Base-by-base conservation (phyloP, 2,888 invertebrate genomes). In the Rhodophaea formosa region DNA sequence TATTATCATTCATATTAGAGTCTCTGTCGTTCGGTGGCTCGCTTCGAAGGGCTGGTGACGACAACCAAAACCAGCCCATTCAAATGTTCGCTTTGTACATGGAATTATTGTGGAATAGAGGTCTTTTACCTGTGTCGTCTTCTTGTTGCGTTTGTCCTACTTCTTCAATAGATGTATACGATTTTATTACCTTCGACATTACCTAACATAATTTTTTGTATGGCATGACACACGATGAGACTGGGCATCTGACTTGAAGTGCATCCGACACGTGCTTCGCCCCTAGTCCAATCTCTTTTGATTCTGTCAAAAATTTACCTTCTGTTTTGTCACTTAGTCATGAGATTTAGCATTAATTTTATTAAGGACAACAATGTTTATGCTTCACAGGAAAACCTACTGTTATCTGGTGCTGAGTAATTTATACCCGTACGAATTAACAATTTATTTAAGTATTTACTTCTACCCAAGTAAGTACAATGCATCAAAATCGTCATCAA, bases 1-100 rank as follows among this genome's bases (percentile, higher is more conserved):
- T 77, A 76, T 78, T 80, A 68, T 74, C 66, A 79, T 77, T 76
- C 62, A 73, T 70, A 69, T 75, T 71, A 71, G 67, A 60, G 65
- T 63, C 62, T 49, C 29, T 64, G 61, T 62, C 59, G 53, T 53
- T 57, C 53, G 29, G 53, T 56, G 52, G 55, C 56, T 58, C 42
- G 60, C 39, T 62, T 57, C 46, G 61, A 65, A 54, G 63, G 59
- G 58, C 59, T 62, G 56, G 57, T 62, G 66, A 61, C 65, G 62
- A 45, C n/a, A n/a, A n/a, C 66, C 67, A 67, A 72, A 70, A 68
- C 67, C 63, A 55, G 58, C 58, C 62, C 52, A 64, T 69, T 66
- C 51, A 66, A 68, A 60, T 61, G 32, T 17, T 52, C 30, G 30
- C 54, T 55, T 62, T 59, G 35, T 65, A 67, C 65, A 60, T 64